Base-by-base conservation (phyloP, 2,113 vertebrate species). In the Ia io region DNA sequence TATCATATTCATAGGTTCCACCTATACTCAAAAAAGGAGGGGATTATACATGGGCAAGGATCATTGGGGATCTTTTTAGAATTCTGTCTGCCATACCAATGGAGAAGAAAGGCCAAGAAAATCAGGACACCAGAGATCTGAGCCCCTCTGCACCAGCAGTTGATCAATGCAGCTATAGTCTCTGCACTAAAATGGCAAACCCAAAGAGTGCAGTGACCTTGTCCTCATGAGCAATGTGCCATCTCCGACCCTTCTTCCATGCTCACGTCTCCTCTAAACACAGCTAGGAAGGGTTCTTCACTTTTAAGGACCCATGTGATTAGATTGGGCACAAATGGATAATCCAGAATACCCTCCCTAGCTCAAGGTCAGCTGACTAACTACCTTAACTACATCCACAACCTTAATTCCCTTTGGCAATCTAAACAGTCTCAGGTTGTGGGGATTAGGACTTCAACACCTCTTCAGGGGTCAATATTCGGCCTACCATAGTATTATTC, bases 171-270 rank as follows among this genome's bases (percentile, higher is more conserved):
- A 18, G 8, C 23, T 18, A 32, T 22, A 6, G 25, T 25, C 73
- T 88, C 30, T 22, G 17, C 35, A 12, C 32, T 32, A 49, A 35
- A 32, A 20, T 9, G 32, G 18, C 47, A 61, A 61, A 32, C 2
- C 35, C 53, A 65, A 59, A 37, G 9, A 8, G 0, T 0, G 9
- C 11, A 30, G 23, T 0, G 30, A 49, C 74, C 56, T 49, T 44
- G 51, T 47, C 30, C 14, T 23, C 12, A 0, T 0, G 61, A 23
- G 37, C 6, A 2, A 22, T 0, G 2, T 44, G 23, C 37, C 14
- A 30, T 9, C 47, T 35, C 30, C 65, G 7, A 22, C 30, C 6
- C 23, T 74, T 25, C 17, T 71, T 59, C 18, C 37, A 4, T 22
- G 16, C 5, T 8, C 9, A 23, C 0, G 0, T 11, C 56, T 56